Evolutionary conservation across 1,140 invertebrate genomes (phyloP), one percentile per base, ranked within the genome.

Genomic region (Drosophila murphyi): DNA sequence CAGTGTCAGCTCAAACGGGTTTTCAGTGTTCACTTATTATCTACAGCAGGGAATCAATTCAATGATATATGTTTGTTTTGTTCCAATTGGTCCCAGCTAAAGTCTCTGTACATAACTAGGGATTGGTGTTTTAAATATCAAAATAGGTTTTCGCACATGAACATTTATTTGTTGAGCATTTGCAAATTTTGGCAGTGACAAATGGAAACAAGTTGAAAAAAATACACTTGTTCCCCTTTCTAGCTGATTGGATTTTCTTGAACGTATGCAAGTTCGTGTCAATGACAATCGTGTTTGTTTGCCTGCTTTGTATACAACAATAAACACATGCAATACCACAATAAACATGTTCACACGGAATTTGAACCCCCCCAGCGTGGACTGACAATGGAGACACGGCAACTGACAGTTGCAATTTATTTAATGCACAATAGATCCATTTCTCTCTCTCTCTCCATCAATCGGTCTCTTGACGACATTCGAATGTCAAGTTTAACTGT

Each of bases 401-500:
- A 54, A 50, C 41, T 64, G 61, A 52, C 47, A 48, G 39, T 65
- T 65, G 56, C 56, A 59, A 43, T 59, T 59, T 29, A 59, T 59
- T 59, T 59, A 45, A 59, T 59, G 37, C 41, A 35, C 5, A 41
- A 48, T 52, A 52, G 32, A 51, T 28, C 3, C 52, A 65, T 48
- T 45, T 51, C 31, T 37, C 51, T 63, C 60, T 63, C 60, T 43
- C 31, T 39, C 4, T 41, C n/a, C n/a, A 41, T 20, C 20, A 20
- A 20, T 20, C 20, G 20, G 20, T 20, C 47, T 41, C 29, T 31
- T 29, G 12, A 7, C 28, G 37, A 54, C 48, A 55, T 12, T 28
- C 51, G 68, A 71, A 71, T 71, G 68, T 71, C 68, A 71, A 71
- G 68, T 71, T 71, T 63, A n/a, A 39, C 20, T 45, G 32, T 62